Conservation (phyloP, 2,113 vertebrate genomes). For the Sapayoa aenigma region DNA sequence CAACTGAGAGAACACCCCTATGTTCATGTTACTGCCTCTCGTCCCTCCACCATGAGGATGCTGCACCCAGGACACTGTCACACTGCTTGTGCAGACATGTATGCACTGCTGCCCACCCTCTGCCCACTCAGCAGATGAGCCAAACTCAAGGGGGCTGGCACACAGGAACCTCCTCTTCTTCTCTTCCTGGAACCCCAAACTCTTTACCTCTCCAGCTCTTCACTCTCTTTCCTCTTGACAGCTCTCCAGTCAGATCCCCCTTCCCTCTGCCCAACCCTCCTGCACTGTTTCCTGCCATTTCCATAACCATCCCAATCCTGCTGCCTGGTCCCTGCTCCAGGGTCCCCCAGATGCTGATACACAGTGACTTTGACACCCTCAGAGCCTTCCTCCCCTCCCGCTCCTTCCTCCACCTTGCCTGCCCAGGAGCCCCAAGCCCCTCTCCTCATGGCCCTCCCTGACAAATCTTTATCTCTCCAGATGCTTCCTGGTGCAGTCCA, state of each 20-base stretch:
- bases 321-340: neutral
- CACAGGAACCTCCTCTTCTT: neutral
- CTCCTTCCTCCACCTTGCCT: neutral
- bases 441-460: neutral
- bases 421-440: neutral
- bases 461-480: neutral
- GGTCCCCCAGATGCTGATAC: neutral
- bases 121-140: neutral
- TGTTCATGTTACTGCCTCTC: accelerated
- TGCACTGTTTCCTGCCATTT: neutral
- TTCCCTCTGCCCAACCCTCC: neutral
- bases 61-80: accelerated
- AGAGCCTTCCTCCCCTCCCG: neutral
- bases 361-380: too few relatives aligned
- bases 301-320: neutral
- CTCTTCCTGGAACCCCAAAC: neutral
- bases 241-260: neutral
- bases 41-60: neutral
- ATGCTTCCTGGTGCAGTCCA: neutral
- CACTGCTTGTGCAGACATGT: neutral
- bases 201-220: neutral
- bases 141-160: neutral
- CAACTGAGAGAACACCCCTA: neutral
- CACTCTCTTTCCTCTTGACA: accelerated
- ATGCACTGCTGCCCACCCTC: neutral